Conservation (phyloP, 2,888 invertebrate species). For the Morpho achilles region DNA sequence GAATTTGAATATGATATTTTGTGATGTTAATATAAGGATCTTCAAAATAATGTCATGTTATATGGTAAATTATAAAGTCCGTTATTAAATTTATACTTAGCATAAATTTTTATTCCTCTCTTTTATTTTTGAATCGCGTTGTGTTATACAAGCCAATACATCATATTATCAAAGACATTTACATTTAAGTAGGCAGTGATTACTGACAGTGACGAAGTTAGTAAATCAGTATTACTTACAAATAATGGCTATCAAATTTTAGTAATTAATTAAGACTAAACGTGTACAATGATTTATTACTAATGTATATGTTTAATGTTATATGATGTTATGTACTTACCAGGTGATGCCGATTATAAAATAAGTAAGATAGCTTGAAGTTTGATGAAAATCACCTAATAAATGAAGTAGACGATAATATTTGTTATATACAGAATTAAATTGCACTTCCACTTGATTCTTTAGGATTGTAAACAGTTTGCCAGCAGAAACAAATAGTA, state of each 20-base stretch:
- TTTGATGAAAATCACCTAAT: not conserved
- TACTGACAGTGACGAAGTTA: slow-evolving; percentile 51
- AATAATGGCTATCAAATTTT: slow-evolving; percentile 28
- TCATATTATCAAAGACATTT: slow-evolving; percentile 55
- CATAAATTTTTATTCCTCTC: too few species aligned
- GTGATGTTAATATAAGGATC: too few species aligned
- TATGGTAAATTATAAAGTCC: too few species aligned
- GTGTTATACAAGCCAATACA: slow-evolving; percentile 33
- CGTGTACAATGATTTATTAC: slow-evolving; percentile 23
- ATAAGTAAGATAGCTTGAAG: not conserved
- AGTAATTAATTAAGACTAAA: slow-evolving; percentile 30
- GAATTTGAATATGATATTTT: too few species aligned
- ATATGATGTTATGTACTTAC: slow-evolving; percentile 28
- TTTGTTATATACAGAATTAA: too few species aligned
- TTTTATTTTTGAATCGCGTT: slow-evolving; percentile 5
- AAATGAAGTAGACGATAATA: slow-evolving; percentile 6
- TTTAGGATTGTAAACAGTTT: too few species aligned
- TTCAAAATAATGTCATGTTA: too few species aligned
- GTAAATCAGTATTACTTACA: slow-evolving; percentile 42
- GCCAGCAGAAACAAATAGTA: too few species aligned
- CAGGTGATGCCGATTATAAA: slow-evolving; percentile 22
- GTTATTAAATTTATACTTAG: too few species aligned
- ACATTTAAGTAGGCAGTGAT: slow-evolving; percentile 60
- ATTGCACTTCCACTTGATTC: too few species aligned
- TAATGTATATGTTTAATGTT: slow-evolving; percentile 13